Base-by-base conservation (phyloP, 2,888 invertebrate genomes). In the Machimus atricapillus region DNA sequence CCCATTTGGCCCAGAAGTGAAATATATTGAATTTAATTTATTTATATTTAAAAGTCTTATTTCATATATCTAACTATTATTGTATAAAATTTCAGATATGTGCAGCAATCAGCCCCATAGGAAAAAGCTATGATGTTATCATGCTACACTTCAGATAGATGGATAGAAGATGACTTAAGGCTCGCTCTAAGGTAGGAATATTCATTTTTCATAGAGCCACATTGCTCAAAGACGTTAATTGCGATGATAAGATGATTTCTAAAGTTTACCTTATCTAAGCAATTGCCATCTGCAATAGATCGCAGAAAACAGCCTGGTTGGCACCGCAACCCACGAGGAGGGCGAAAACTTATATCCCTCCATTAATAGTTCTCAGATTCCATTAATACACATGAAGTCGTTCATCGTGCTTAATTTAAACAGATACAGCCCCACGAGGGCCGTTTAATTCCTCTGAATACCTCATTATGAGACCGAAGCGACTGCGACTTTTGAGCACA, bases 321-420 rank as follows among this genome's bases (percentile, higher is more conserved):
- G 31, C 14, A 3, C 27, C 27, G 16, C 46, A 52, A 14, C 12
- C n/a, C 56, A 12, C 27, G 34, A 23, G 46, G 16, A 46, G 12
- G 40, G 79, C 16, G 79, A 46, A 81, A 81, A 56, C 56, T 81
- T 81, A 56, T 56, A 37, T 46, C 52, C 23, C 4, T 16, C 34
- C 52, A 31, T 81, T 81, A 81, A 81, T 40, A 56, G 81, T 52
- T 81, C 37, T 78, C 43, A 46, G 43, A 34, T 78, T 43, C 78
- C 78, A 78, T 43, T 78, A 78, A 78, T 78, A 43, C 78, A 23
- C 78, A 43, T 19, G 43, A 40, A 77, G 4, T n/a, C 23, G 37
- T 43, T 12, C 9, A 78, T 12, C 23, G 8, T 40, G 40, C 46
- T 19, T 78, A 78, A 78, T 78, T 78, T 78, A 43, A 78, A 78